Evolutionary conservation across 2,113 vertebrate genomes (phyloP), one percentile per base, ranked within the genome.

Genomic region (Hippopotamus amphibius): DNA sequence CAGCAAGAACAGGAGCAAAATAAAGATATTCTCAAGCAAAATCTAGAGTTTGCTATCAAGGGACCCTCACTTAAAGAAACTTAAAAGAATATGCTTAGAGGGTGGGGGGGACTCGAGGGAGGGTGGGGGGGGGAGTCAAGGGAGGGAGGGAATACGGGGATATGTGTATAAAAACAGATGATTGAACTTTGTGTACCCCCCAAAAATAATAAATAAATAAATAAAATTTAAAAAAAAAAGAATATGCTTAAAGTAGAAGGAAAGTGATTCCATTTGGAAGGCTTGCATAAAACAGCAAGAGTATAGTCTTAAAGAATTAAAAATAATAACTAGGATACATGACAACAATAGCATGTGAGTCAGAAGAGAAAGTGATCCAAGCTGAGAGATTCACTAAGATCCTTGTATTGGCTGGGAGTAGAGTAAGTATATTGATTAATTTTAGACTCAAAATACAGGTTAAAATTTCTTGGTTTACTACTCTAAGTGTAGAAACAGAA

Each of bases 401-500:
- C 83, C 82, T 81, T 55, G 2, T 28, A 50, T 6, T 30, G 16
- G 59, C 48, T 69, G 28, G 53, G 10, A 71, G n/a, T 4, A 63
- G 61, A 19, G 12, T 66, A 80, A 89, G 69, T n/a, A 48, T 82
- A 91, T 7, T 28, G 33, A 87, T 63, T 96, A 63, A 90, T 82
- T 89, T 63, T 77, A 93, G 66, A 77, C 37, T 84, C 63, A 76
- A 81, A 84, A 95, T 12, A 46, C 69, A 48, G 53, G n/a, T 79
- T 85, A 83, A 94, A 94, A 76, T 61, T 89, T 88, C 30, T 13
- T 90, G 37, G 24, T 55, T 94, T 91, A 80, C 6, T 72, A 92
- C 15, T 68, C 30, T 65, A 96, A 94, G 41, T 53, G 5, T n/a
- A 86, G 61, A 83, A 95, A 72, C 37, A 41, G 66, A 94, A 61